phyloP scores from a whole-genome alignment of 2,888 invertebrate species.

The Gisinianus flammeolus region DNA sequence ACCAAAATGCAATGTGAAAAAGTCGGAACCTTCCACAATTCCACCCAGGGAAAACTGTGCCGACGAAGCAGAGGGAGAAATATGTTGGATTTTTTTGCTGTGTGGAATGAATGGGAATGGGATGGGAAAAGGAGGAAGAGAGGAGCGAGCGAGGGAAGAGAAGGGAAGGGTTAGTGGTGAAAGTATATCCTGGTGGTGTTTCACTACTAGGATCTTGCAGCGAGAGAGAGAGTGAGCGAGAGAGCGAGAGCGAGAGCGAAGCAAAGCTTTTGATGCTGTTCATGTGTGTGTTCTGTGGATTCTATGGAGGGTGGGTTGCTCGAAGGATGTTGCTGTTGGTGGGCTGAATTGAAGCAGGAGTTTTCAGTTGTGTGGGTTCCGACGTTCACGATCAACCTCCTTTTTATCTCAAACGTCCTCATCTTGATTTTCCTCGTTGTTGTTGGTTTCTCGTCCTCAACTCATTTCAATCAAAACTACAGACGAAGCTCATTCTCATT shows the following conservation, averaged over 20 bases:
- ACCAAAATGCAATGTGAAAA: not conserved
- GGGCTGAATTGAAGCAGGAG: not conserved
- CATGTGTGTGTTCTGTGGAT: not conserved
- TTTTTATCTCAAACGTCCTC: not conserved
- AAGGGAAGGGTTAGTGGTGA: not conserved
- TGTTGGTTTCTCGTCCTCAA: not conserved
- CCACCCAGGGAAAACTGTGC: not conserved
- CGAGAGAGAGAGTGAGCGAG: not conserved
- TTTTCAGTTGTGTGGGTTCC: not conserved
- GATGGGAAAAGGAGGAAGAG: not conserved
- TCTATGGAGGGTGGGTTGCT: not conserved
- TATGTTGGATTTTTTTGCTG: too few species aligned
- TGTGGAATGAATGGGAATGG: not conserved
- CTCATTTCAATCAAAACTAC: not conserved
- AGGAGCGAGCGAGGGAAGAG: not conserved
- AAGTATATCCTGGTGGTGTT: not conserved
- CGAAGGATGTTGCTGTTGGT: not conserved
- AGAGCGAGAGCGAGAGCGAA: not conserved
- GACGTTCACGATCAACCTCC: constrained; percentile 14
- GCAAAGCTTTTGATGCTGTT: not conserved
- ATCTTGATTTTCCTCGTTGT: not conserved
- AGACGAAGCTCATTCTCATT: constrained; percentile 14
- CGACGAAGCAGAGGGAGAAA: not conserved
- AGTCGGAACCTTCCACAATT: not conserved
- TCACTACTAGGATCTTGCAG: not conserved